Evolutionary conservation across 2,113 vertebrate species (phyloP), one percentile per base, ranked within the genome.

Genomic region (Trogon melanurus): DNA sequence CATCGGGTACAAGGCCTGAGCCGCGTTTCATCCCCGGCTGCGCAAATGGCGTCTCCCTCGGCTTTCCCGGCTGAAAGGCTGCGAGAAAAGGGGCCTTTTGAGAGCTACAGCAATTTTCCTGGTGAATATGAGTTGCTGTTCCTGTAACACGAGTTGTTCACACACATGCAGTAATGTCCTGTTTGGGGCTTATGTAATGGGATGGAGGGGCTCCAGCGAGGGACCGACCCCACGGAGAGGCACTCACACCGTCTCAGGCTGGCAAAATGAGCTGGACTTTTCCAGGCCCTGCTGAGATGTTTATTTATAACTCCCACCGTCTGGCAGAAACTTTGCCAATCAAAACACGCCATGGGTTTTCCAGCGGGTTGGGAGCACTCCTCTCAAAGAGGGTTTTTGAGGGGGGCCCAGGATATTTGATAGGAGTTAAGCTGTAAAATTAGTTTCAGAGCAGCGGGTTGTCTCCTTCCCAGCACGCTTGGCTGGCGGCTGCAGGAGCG

Each of bases 221-320:
- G 96, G 91, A 60, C 93, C 95, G 95, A 97, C 96, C 97, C 95
- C 34, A 61, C 16, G 22, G 91, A 92, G 95, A 93, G 97, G 97
- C 97, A 76, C 96, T 93, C 95, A n/a, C 94, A 9, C 92, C 60
- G 74, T 96, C 95, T 97, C 79, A 71, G 93, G 98, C 97, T 98
- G 97, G 97, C 97, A 85, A 97, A 98, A 97, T 97, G 97, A 98
- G 96, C 90, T 1, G 97, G 96, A 93, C 98, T 99, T 98, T 99
- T 98, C 97, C 97, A 98, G 98, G 97, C 95, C 97, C 96, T 23
- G 98, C 96, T 91, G 97, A 98, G 98, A 98, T 97, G 97, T 98
- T 99, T 98, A 98, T 98, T 98, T 97, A 97, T 98, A 98, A 98
- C 98, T 97, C 98, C 98, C 98, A 97, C 97, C 89, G 98, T 98